These are phyloP conservation scores for Elaphurus davidianus DNA, from an alignment of 2,113 vertebrate species.

Conservation along the genomic window DNA sequence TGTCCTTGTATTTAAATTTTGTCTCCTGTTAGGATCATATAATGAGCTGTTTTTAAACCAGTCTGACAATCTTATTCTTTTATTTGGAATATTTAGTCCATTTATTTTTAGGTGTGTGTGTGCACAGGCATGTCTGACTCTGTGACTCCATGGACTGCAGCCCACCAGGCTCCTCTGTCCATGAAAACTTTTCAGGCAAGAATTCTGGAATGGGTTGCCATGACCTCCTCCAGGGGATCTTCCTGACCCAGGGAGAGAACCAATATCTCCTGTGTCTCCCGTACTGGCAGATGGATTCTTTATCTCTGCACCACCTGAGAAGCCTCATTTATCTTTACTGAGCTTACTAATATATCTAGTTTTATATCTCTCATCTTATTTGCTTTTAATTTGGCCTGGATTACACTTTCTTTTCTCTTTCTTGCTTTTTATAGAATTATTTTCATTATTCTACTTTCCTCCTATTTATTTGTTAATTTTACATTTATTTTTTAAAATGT, in stretches of 20 bases:
- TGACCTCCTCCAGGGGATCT: neutral
- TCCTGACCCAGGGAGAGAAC: neutral
- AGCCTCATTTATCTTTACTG: neutral
- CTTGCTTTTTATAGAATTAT: neutral
- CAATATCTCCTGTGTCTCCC: neutral
- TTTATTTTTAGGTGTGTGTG: neutral
- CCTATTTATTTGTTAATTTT: neutral
- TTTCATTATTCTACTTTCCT: neutral
- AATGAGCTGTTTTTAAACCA: neutral
- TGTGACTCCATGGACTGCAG: neutral
- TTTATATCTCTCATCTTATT: neutral
- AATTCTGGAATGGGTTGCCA: neutral
- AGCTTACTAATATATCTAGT: neutral
- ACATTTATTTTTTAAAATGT: neutral
- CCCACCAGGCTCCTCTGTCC: neutral
- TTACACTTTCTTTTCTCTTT: neutral
- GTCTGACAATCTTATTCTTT: neutral
- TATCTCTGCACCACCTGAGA: neutral
- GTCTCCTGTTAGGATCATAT: neutral
- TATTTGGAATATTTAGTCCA: neutral
- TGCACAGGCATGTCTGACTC: neutral
- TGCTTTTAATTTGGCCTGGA: conserved; percentile 7
- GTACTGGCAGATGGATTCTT: neutral
- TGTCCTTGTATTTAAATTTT: conserved; percentile 12
- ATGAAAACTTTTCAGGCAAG: neutral